These are phyloP conservation scores for Mesorhabditis spiculigera DNA, from an alignment of 2,888 invertebrate genomes.

Conservation along the genomic window DNA sequence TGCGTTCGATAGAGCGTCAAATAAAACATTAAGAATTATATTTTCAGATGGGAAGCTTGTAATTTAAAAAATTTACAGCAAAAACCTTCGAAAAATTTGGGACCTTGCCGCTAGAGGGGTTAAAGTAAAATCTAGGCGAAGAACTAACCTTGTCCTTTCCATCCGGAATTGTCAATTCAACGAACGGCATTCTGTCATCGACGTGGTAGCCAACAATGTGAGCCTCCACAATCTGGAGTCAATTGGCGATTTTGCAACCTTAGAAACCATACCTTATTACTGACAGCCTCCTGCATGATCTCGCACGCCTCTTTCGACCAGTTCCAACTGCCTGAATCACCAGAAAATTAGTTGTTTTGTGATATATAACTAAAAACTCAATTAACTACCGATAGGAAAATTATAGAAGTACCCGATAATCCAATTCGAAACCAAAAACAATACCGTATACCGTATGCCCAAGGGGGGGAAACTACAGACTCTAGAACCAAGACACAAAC, in stretches of 20 bases:
- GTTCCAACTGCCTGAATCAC: constrained; percentile 35
- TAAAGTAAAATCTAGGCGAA: not conserved
- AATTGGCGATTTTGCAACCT: no score
- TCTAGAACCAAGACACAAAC: no score
- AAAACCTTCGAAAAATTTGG: not conserved
- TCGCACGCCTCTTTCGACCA: constrained; percentile 48
- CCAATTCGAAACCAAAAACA: no score
- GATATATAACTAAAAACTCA: no score
- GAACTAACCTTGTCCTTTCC: constrained; percentile 14
- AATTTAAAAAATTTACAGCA: not conserved
- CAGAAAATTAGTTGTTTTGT: constrained; percentile 5
- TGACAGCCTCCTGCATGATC: not conserved
- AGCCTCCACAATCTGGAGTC: constrained; percentile 18
- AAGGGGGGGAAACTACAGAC: no score
- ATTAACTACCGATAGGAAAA: no score
- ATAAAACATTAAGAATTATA: no score
- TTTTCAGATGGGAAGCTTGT: no score
- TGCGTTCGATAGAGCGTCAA: no score
- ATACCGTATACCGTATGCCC: no score
- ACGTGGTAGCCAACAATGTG: constrained; percentile 46
- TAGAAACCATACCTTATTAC: no score
- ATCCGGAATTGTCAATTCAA: constrained; percentile 41
- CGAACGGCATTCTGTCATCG: constrained; percentile 50
- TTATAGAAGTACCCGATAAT: no score
- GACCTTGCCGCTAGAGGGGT: not conserved